Percentiles rank a stretch among this genome's conserved stretches.
Evolutionary conservation across 2,113 vertebrate genomes (phyloP).

Genomic region (Perccottus glenii): DNA sequence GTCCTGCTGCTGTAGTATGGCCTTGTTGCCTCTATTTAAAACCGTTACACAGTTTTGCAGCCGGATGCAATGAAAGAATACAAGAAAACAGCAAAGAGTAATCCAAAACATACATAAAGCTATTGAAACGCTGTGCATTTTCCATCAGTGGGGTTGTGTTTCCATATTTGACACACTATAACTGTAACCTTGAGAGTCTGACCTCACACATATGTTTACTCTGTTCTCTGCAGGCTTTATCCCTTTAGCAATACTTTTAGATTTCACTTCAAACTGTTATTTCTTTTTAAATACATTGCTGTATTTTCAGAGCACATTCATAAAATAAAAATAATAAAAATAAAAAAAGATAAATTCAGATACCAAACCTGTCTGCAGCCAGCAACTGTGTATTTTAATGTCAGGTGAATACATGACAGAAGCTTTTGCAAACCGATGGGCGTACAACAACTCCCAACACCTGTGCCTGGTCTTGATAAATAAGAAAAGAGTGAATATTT

Average conservation of each 20-base stretch:
- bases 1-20: background rate
- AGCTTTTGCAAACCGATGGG: slow-evolving; percentile 22
- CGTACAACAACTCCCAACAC: slow-evolving; percentile 14
- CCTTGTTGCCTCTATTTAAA: background rate
- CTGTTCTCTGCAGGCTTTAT: too few species aligned
- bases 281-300: background rate
- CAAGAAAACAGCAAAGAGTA: background rate
- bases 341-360: slow-evolving; percentile 19
- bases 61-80: background rate
- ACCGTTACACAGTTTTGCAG: background rate
- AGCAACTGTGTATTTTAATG: slow-evolving; percentile 16
- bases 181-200: background rate
- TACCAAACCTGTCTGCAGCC: slow-evolving; percentile 36
- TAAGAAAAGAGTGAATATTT: slow-evolving; percentile 27
- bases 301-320: background rate
- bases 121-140: background rate
- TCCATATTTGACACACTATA: background rate
- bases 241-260: too few species aligned
- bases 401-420: slow-evolving; percentile 41
- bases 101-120: background rate
- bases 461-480: slow-evolving; percentile 29
- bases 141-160: background rate
- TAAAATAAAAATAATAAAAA: background rate
- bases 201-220: background rate
- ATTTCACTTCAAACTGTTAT: too few species aligned